A percentile compares a stretch with the other conserved stretches of the same genome.
These are phyloP conservation scores for Daphoenositta chrysoptera DNA, from an alignment of 2,113 vertebrate genomes.

Conservation along the genomic window DNA sequence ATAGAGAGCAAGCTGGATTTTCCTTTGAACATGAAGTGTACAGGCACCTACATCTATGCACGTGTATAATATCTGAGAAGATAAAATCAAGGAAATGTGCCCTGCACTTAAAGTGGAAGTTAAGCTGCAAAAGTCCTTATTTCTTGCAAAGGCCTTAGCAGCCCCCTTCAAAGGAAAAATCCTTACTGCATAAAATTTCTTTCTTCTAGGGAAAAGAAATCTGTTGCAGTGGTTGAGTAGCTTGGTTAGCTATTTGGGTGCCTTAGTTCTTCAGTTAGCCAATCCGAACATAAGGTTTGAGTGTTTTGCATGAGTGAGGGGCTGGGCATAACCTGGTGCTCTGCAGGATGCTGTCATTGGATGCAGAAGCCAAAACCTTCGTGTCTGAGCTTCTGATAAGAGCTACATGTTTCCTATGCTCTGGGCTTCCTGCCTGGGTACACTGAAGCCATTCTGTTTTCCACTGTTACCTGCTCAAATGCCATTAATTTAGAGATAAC, in stretches of 20 bases:
- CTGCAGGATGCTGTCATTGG: neutral
- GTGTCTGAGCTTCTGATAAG: neutral
- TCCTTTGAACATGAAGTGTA: neutral
- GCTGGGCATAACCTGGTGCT: neutral
- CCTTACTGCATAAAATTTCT: neutral
- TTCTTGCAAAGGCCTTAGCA: neutral
- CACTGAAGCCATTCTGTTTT: neutral
- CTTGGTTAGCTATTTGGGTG: neutral
- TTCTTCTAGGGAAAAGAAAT: neutral
- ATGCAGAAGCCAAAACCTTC: neutral
- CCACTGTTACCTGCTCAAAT: neutral
- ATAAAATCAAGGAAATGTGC: neutral
- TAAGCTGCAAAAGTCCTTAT: neutral
- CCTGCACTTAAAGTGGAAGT: neutral
- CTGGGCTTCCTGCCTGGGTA: neutral
- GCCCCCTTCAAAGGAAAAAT: neutral
- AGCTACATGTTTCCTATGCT: neutral
- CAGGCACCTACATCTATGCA: neutral
- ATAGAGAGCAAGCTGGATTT: neutral
- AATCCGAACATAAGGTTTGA: neutral
- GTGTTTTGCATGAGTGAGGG: neutral
- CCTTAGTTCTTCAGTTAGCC: neutral
- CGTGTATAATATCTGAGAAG: neutral
- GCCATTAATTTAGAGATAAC: neutral
- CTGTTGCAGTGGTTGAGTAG: neutral